Evolutionary conservation across 2,888 invertebrate genomes (phyloP).

Genomic region (Papilio protenor): DNA sequence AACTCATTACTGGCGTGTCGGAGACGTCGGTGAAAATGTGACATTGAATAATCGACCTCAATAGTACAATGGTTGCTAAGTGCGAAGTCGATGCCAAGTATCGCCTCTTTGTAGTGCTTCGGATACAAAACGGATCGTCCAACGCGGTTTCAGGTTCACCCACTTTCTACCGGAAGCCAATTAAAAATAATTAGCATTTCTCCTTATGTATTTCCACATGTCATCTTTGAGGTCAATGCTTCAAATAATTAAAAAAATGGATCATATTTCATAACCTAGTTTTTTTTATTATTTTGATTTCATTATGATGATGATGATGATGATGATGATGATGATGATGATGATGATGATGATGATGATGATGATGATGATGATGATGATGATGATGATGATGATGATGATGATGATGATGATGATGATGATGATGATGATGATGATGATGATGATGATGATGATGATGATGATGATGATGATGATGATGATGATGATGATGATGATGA

Average conservation of each 20-base stretch:
- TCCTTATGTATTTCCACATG: slow-evolving; percentile 69
- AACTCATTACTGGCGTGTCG: slow-evolving; percentile 22
- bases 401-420: too few relatives aligned
- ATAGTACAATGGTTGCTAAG: slow-evolving; percentile 34
- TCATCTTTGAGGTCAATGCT: slow-evolving; percentile 52
- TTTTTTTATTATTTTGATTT: too few relatives aligned
- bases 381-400: too few relatives aligned
- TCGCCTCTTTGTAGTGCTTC: slow-evolving; percentile 67
- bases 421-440: too few relatives aligned
- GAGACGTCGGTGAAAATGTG: slow-evolving; percentile 31
- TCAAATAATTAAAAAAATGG: not conserved
- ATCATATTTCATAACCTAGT: not conserved
- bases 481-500: too few relatives aligned
- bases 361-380: too few relatives aligned
- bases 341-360: too few relatives aligned
- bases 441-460: too few relatives aligned
- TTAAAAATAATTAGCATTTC: slow-evolving; percentile 82
- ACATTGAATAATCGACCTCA: slow-evolving; percentile 40
- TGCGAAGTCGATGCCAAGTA: slow-evolving; percentile 37
- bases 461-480: too few relatives aligned
- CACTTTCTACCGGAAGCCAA: slow-evolving; percentile 82
- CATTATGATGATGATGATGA: not conserved
- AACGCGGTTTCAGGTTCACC: slow-evolving; percentile 74
- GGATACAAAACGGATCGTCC: slow-evolving; percentile 67
- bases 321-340: not conserved